Base-by-base conservation (phyloP, 2,888 invertebrate species). In the Achlya flavicornis region DNA sequence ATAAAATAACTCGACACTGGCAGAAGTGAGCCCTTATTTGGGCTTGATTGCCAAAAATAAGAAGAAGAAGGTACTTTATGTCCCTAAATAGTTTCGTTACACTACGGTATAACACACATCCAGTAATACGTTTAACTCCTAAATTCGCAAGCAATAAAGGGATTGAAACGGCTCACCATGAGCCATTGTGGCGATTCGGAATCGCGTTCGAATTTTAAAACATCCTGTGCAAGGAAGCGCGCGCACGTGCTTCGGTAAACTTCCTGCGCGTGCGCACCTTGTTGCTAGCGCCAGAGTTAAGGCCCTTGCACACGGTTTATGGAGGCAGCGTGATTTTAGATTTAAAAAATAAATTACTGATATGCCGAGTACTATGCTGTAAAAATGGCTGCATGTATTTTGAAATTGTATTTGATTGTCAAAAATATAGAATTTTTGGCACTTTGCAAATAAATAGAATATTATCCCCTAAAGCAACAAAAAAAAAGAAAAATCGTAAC, bases 211-310 rank as follows among this genome's bases (percentile, higher is more conserved):
- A 83, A 84, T 87, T 90, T 89, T 90, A 84, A 90, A 93, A 92
- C 93, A 93, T 93, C 93, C 93, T 93, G 93, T 92, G 89, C 75
- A 71, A 83, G 87, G 88, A 88, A 87, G 82, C 83, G 79, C 77
- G 79, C 88, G 91, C 93, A 92, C 93, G 92, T 92, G 93, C 90
- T 80, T 60, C 74, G 65, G 86, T 87, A 87, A 87, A 90, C 91
- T 91, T 92, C 92, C 92, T 89, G 91, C 80, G 76, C 77, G 78
- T 53, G 66, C 66, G 73, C 74, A 80, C 80, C 78, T 78, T 66
- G 67, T 67, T 70, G 63, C 69, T 57, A 63, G 62, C 53, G 61
- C 61, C 48, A 53, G 53, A 38, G 43, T 33, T 35, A 58, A 58
- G 58, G 57, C 58, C 43, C 16, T 32, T 43, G 32, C 14, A 57